Evolutionary conservation across 2,113 vertebrate genomes (phyloP).

Genomic region (Paraplagusia blochii): DNA sequence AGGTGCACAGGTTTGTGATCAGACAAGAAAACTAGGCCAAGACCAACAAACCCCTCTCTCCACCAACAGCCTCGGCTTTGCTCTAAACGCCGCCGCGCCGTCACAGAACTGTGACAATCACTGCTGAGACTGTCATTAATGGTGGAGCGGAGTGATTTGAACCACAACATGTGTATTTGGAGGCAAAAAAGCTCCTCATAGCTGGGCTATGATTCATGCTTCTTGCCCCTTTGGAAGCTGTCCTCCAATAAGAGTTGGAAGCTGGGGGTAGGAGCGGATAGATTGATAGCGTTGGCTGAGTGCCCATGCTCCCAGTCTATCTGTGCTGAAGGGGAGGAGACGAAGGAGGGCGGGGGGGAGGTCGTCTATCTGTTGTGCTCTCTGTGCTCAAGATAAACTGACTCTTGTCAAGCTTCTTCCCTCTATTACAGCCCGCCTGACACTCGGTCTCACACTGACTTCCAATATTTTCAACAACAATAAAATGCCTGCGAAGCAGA

Average conservation of each 20-base stretch:
- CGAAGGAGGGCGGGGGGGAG: constrained; percentile 41
- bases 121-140: constrained; percentile 50
- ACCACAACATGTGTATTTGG: constrained; percentile 61
- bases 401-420: constrained; percentile 72
- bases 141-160: constrained; percentile 45
- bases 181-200: constrained; percentile 62
- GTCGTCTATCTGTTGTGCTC: constrained; percentile 80
- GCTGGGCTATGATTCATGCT: constrained; percentile 67
- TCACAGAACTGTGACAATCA: constrained; percentile 52
- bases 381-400: constrained; percentile 78
- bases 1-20: constrained; percentile 79
- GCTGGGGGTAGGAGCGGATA: constrained; percentile 73
- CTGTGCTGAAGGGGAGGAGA: constrained; percentile 76
- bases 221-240: constrained; percentile 68
- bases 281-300: constrained; percentile 80
- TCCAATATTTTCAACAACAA: constrained; percentile 59
- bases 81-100: constrained; percentile 61
- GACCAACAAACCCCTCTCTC: constrained; percentile 65
- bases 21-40: constrained; percentile 80
- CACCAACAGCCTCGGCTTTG: constrained; percentile 43
- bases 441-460: constrained; percentile 58
- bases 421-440: constrained; percentile 67
- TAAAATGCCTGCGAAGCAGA: constrained; percentile 21
- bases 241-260: constrained; percentile 71
- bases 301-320: constrained; percentile 77